A percentile compares a stretch with the other conserved stretches of the same genome.
These are phyloP conservation scores for Ammodramus savannarum DNA, from an alignment of 2,113 vertebrate genomes.

Conservation along the genomic window DNA sequence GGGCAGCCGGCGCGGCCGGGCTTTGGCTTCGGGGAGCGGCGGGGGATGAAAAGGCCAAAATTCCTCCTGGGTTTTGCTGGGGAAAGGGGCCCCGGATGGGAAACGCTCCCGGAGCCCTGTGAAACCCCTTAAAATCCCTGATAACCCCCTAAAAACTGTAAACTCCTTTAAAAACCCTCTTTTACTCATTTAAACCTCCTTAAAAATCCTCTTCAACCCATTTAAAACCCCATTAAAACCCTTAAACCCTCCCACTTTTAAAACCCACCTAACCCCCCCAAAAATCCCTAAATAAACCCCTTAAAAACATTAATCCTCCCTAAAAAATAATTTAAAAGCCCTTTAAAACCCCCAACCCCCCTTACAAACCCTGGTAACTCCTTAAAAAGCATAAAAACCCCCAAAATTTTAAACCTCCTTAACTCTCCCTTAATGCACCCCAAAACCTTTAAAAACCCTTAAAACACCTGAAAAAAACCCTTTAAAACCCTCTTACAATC, in stretches of 20 bases:
- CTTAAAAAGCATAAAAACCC: neutral
- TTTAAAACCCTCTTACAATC: neutral
- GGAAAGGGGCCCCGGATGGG: neutral
- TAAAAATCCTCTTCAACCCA: neutral
- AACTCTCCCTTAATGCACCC: neutral
- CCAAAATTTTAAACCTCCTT: neutral
- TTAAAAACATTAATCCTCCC: neutral
- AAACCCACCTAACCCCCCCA: accelerated
- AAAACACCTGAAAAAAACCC: neutral
- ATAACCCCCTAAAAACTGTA: neutral
- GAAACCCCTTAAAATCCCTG: neutral
- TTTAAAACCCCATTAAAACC: neutral
- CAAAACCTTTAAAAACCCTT: neutral
- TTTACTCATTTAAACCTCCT: neutral
- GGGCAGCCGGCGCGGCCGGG: neutral
- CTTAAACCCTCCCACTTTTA: neutral
- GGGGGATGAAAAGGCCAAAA: neutral
- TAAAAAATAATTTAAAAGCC: neutral
- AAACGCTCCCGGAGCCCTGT: neutral
- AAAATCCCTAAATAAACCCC: neutral
- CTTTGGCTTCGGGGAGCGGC: neutral
- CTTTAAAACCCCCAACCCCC: neutral
- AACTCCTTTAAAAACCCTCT: neutral
- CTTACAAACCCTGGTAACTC: no score
- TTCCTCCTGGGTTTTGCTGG: neutral